A percentile compares a stretch with the other conserved stretches of the same genome.
These are phyloP conservation scores for Ammodytes dubius DNA, from an alignment of 2,113 vertebrate species.

Conservation along the genomic window DNA sequence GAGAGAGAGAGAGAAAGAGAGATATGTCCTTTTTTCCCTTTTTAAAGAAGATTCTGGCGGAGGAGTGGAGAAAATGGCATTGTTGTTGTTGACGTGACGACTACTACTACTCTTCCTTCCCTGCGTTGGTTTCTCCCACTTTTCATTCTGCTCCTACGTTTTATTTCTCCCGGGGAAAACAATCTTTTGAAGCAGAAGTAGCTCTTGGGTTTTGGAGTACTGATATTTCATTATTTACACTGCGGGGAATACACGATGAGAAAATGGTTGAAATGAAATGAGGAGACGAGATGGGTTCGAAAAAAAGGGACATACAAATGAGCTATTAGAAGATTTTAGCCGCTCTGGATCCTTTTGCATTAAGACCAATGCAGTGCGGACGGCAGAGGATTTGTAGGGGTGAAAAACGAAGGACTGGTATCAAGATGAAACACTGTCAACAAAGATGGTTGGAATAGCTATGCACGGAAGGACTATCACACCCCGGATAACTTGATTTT, in stretches of 20 bases:
- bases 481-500: conserved; percentile 53
- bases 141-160: conserved; percentile 79
- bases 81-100: conserved; percentile 42
- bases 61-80: conserved; percentile 76
- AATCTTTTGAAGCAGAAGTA: conserved; percentile 80
- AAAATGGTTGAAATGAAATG: not conserved
- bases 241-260: conserved; percentile 41
- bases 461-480: conserved; percentile 68
- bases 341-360: conserved; percentile 87
- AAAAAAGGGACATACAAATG: conserved; percentile 77
- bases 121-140: conserved; percentile 81
- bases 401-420: conserved; percentile 47
- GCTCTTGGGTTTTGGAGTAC: conserved; percentile 75
- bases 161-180: conserved; percentile 79
- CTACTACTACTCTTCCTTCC: conserved; percentile 79
- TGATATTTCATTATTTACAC: conserved; percentile 77
- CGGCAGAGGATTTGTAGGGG: conserved; percentile 65
- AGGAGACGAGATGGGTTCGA: conserved; percentile 49
- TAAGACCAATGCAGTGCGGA: conserved; percentile 80
- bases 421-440: conserved; percentile 46
- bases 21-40: conserved; percentile 85
- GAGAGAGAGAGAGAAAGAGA: conserved; percentile 21
- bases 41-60: conserved; percentile 76
- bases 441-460: conserved; percentile 55
- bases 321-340: conserved; percentile 80